Conservation (phyloP, 2,113 vertebrate genomes). For the Mormoops blainvillei region DNA sequence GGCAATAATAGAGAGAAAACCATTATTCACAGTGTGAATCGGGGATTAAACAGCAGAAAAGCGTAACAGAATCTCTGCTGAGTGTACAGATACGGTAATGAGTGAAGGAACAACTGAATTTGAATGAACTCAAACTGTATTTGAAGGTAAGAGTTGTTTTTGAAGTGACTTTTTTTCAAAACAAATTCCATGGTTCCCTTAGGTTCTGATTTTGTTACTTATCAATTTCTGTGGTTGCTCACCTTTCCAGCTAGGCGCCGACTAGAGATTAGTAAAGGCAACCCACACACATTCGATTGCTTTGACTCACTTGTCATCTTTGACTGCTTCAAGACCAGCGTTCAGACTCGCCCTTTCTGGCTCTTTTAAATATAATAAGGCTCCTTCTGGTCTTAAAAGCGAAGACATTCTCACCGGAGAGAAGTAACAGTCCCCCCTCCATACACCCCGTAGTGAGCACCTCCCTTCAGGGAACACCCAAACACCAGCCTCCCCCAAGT, state of each 20-base stretch:
- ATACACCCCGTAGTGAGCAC: not conserved
- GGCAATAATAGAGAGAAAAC: not conserved
- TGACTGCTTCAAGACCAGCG: conserved; percentile 14
- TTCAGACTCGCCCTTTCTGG: not conserved
- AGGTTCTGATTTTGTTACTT: not conserved
- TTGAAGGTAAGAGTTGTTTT: not conserved
- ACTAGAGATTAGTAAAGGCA: conserved; percentile 52
- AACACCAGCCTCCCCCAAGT: too few species aligned
- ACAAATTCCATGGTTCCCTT: not conserved
- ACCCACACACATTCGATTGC: conserved; percentile 42
- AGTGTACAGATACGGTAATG: not conserved
- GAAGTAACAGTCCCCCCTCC: not conserved
- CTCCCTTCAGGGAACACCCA: too few species aligned
- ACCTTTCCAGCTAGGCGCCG: conserved; percentile 21
- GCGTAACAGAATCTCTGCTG: not conserved
- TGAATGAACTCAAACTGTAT: not conserved
- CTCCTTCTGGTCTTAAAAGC: not conserved
- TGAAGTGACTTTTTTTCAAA: not conserved
- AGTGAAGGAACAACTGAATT: not conserved
- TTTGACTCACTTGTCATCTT: conserved; percentile 52
- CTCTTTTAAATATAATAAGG: not conserved
- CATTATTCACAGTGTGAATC: not conserved
- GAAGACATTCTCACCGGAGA: not conserved
- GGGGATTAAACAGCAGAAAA: not conserved
- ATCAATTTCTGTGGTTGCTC: not conserved